These are phyloP conservation scores for Holocentrus rufus DNA, from an alignment of 2,797 vertebrate species.

Conservation along the genomic window DNA sequence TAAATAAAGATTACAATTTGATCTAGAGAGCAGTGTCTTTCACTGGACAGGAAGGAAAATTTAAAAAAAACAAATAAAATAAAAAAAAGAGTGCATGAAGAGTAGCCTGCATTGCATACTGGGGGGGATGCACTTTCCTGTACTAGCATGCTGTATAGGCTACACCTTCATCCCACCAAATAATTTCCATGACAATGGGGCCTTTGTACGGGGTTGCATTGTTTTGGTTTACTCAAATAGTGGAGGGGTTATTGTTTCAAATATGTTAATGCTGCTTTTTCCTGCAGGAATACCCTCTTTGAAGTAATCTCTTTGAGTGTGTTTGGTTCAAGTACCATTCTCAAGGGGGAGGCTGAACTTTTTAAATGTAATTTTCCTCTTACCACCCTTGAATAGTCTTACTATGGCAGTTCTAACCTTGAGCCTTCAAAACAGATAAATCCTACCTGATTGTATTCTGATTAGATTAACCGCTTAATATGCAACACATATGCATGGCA, in stretches of 20 bases:
- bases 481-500: conserved; percentile 71
- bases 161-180: conserved; percentile 63
- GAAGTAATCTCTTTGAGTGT: conserved; percentile 76
- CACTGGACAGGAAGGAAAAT: neutral
- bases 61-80: conserved; percentile 36
- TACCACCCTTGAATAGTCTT: conserved; percentile 65
- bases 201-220: conserved; percentile 65
- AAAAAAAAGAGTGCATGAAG: conserved; percentile 40
- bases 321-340: conserved; percentile 70
- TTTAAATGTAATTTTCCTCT: conserved; percentile 74
- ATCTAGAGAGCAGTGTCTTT: neutral
- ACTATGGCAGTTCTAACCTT: conserved; percentile 74
- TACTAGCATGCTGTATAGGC: conserved; percentile 6
- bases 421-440: conserved; percentile 76
- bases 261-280: conserved; percentile 78
- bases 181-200: conserved; percentile 75
- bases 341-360: conserved; percentile 67
- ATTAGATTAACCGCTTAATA: conserved; percentile 81
- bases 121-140: conserved; percentile 32
- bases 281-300: conserved; percentile 78
- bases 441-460: conserved; percentile 77
- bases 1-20: neutral
- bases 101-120: conserved; percentile 14
- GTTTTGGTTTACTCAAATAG: conserved; percentile 72
- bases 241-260: conserved; percentile 77